Evolutionary conservation across 2,113 vertebrate genomes (phyloP), one percentile per base, ranked within the genome.

Genomic region (Nematolebias whitei): DNA sequence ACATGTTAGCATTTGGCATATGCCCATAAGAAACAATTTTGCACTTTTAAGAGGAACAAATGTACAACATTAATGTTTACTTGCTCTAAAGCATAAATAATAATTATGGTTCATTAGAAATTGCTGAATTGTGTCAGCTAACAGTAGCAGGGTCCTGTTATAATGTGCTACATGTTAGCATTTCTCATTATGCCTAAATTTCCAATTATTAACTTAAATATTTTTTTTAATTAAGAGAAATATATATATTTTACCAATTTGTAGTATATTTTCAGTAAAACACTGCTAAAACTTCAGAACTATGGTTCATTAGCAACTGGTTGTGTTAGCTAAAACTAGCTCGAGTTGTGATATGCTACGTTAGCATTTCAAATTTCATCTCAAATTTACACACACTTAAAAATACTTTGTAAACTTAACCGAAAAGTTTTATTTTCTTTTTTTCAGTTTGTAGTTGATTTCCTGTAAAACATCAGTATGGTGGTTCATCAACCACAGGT

Each of bases 91-190:
- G 7, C 3, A 29, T 29, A 29, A 4, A 4, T 29, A 29, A 29
- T 29, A 29, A 7, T 29, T 29, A 29, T 29, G 7, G 26, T 29
- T 7, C 3, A 29, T 29, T 29, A 29, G 26, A 3, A 29, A 29
- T 7, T 29, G 7, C 3, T 29, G 26, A 29, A 7, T 29, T 29
- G 26, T 29, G 26, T 3, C 7, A 29, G 9, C 32, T 35, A 35
- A 35, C 32, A 35, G 5, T 35, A 10, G 9, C 32, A 8, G 32
- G 0, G 10, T 35, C 32, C 9, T 8, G 32, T 35, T 35, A 41
- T 35, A 13, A 24, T 11, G n/a, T 18, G 39, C 45, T 58, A 39
- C 55, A 58, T 41, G 22, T 58, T 58, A 58, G 24, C 24, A 44
- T 60, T 45, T 45, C 23, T 16, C 20, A 19, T 20, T 38, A 14